Conservation (phyloP, 2,113 vertebrate species). For the Calyptomena viridis region DNA sequence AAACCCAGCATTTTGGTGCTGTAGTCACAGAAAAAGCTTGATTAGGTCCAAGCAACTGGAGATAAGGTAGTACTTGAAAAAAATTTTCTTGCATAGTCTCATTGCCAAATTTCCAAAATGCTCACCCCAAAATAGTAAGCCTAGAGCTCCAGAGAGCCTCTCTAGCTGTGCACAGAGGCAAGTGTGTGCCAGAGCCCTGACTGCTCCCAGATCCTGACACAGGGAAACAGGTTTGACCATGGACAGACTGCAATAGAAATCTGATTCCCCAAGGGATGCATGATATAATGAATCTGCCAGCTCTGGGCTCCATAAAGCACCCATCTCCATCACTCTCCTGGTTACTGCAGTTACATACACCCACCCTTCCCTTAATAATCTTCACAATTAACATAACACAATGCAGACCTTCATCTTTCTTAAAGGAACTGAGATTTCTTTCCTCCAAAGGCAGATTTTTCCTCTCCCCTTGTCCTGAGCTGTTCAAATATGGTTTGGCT, state of each 20-base stretch:
- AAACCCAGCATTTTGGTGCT: background rate
- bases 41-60: background rate
- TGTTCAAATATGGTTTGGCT: background rate
- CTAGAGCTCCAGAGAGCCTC: background rate
- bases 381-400: background rate
- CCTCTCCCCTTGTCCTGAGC: background rate
- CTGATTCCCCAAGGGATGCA: background rate
- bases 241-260: background rate
- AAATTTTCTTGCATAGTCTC: background rate
- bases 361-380: background rate
- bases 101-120: background rate
- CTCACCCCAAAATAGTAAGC: background rate
- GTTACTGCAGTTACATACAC: background rate
- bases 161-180: background rate
- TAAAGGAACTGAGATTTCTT: background rate
- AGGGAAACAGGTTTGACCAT: background rate
- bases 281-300: background rate
- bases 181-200: background rate
- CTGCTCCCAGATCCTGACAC: background rate
- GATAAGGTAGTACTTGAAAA: background rate
- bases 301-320: background rate
- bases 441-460: background rate
- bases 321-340: background rate
- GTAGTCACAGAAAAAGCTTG: background rate
- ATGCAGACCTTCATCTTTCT: background rate